phyloP scores from a whole-genome alignment of 2,797 vertebrate genomes.

The Poeciliopsis presidionis region DNA sequence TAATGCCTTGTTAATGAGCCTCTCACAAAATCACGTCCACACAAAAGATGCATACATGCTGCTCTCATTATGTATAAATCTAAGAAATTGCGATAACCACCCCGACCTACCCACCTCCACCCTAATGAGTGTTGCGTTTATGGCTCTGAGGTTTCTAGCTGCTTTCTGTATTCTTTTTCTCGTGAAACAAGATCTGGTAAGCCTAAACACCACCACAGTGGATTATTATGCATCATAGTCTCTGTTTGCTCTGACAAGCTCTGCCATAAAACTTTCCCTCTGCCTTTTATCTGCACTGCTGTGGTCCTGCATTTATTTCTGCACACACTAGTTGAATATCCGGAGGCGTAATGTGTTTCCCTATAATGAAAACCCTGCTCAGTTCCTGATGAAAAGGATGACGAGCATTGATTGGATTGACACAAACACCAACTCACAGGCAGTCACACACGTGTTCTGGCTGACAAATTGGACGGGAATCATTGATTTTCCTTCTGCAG shows the following conservation, averaged over 20 bases:
- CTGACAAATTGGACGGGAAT: slow-evolving; percentile 62
- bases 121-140: slow-evolving; percentile 78
- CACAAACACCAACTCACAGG: slow-evolving; percentile 52
- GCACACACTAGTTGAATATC: slow-evolving; percentile 57
- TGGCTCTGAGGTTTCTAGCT: slow-evolving; percentile 59
- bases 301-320: slow-evolving; percentile 62
- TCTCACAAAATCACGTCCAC: slow-evolving; percentile 56
- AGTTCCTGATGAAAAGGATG: slow-evolving; percentile 75
- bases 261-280: slow-evolving; percentile 51
- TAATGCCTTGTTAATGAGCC: slow-evolving; percentile 77
- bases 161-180: slow-evolving; percentile 63
- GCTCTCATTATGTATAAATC: slow-evolving; percentile 77
- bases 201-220: slow-evolving; percentile 68
- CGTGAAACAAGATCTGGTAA: slow-evolving; percentile 65
- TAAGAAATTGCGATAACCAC: slow-evolving; percentile 46
- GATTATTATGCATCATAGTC: slow-evolving; percentile 67
- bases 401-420: slow-evolving; percentile 72
- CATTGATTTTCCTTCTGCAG: slow-evolving; percentile 67
- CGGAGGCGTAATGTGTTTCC: slow-evolving; percentile 67
- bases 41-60: slow-evolving; percentile 44
- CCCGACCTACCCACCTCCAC: slow-evolving; percentile 52
- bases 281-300: slow-evolving; percentile 58
- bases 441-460: slow-evolving; percentile 49
- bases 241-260: slow-evolving; percentile 65
- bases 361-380: slow-evolving; percentile 75